Evolutionary conservation across 2,113 vertebrate genomes (phyloP).

Genomic region (Pelecanoides urinatrix): DNA sequence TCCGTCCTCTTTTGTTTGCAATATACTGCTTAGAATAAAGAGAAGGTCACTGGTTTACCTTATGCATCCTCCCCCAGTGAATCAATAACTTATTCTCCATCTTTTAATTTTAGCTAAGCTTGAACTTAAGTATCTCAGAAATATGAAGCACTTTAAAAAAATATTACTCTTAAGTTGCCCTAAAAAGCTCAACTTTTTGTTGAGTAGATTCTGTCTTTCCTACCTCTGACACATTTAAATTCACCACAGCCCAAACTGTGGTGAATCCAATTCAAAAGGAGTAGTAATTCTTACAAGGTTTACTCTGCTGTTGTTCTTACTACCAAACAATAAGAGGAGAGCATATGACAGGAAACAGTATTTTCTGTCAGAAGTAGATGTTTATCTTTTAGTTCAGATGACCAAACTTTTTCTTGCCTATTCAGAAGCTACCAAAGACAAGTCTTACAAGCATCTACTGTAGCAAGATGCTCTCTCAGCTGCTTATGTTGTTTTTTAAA

Average conservation of each 20-base stretch:
- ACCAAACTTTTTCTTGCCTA: background rate
- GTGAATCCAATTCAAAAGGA: background rate
- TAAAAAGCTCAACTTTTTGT: background rate
- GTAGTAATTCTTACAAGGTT: background rate
- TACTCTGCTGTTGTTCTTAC: background rate
- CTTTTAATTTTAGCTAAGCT: background rate
- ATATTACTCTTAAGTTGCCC: background rate
- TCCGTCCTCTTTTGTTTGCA: background rate
- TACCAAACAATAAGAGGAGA: background rate
- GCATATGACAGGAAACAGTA: background rate
- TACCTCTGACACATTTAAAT: background rate
- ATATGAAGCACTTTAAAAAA: background rate
- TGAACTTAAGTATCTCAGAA: background rate
- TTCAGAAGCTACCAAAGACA: background rate
- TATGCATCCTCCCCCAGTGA: background rate
- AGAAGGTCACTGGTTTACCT: background rate
- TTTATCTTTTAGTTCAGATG: background rate
- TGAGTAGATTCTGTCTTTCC: background rate
- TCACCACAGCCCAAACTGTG: background rate
- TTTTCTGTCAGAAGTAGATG: background rate
- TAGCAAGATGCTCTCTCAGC: background rate
- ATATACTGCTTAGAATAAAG: background rate
- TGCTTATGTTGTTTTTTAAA: background rate
- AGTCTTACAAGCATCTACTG: background rate
- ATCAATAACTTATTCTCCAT: background rate